These are phyloP conservation scores for Caenorhabditis sp. DNA, from an alignment of 2,888 invertebrate species.

Conservation along the genomic window DNA sequence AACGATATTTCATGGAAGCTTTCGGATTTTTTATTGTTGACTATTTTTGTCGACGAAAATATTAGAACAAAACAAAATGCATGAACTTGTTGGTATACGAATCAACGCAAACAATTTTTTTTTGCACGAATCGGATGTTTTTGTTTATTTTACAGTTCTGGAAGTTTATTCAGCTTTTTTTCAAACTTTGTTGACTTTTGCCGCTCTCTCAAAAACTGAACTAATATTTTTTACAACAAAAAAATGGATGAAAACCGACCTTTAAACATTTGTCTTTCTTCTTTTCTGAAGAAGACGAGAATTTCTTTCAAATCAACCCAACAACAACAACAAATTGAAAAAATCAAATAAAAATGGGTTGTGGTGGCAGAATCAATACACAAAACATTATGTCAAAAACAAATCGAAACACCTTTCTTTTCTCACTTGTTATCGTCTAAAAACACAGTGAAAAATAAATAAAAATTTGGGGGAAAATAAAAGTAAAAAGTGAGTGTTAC, in stretches of 20 bases:
- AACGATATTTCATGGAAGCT: no score
- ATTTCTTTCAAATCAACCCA: not conserved
- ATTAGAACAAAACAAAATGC: no score
- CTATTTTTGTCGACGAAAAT: no score
- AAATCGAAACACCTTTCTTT: not conserved
- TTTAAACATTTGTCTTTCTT: not conserved
- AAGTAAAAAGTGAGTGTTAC: not conserved
- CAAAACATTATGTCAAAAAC: not conserved
- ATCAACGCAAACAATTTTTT: not conserved
- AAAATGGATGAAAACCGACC: not conserved
- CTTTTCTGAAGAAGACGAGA: not conserved
- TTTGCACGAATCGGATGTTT: no score
- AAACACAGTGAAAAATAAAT: not conserved
- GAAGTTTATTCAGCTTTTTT: not conserved
- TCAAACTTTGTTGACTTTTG: not conserved
- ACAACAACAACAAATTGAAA: conserved; percentile 1
- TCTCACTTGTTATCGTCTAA: no score
- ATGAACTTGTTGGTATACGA: not conserved
- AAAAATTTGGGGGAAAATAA: not conserved
- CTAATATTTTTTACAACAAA: not conserved
- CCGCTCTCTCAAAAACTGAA: not conserved
- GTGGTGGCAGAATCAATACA: not conserved
- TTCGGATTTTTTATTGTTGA: no score
- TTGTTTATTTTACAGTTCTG: not conserved
- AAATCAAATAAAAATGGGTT: not conserved